These are phyloP conservation scores for Malurus alboscapulatus DNA, from an alignment of 2,113 vertebrate genomes.

Conservation along the genomic window DNA sequence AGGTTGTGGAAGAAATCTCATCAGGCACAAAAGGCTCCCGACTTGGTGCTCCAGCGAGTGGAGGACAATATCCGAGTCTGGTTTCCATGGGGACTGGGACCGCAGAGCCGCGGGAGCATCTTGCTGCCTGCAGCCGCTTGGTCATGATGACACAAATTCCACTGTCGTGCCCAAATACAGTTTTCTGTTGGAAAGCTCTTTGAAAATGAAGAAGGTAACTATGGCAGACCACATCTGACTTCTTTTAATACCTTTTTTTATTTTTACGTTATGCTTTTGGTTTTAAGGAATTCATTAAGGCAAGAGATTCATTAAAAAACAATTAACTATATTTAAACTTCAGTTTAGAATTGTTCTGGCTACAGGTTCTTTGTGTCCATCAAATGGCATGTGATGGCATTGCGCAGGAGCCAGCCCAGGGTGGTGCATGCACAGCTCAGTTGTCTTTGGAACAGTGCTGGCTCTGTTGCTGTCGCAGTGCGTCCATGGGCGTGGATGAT, in stretches of 20 bases:
- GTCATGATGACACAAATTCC: conserved; percentile 77
- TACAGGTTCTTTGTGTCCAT: background rate
- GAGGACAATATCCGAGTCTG: conserved; percentile 79
- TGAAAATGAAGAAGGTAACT: background rate
- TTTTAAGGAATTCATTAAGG: conserved; percentile 8
- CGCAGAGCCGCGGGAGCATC: conserved; percentile 74
- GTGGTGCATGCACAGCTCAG: background rate
- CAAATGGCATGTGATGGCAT: fast-evolving
- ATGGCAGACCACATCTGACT: background rate
- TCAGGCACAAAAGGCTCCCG: conserved; percentile 81
- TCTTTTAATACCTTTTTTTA: background rate
- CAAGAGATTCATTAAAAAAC: background rate
- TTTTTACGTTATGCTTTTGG: background rate
- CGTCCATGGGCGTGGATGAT: background rate
- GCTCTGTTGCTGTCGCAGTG: background rate
- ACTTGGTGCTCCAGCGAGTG: conserved; percentile 78
- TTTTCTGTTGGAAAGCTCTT: conserved; percentile 48
- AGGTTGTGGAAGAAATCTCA: conserved; percentile 85
- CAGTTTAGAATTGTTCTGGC: background rate
- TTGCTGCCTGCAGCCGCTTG: conserved; percentile 71
- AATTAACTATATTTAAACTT: background rate
- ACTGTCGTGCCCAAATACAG: conserved; percentile 56
- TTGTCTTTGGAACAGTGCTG: background rate
- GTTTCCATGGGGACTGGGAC: conserved; percentile 90
- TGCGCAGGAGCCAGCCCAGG: background rate